phyloP scores from a whole-genome alignment of 2,888 invertebrate genomes.

The Drosophila pullipes region DNA sequence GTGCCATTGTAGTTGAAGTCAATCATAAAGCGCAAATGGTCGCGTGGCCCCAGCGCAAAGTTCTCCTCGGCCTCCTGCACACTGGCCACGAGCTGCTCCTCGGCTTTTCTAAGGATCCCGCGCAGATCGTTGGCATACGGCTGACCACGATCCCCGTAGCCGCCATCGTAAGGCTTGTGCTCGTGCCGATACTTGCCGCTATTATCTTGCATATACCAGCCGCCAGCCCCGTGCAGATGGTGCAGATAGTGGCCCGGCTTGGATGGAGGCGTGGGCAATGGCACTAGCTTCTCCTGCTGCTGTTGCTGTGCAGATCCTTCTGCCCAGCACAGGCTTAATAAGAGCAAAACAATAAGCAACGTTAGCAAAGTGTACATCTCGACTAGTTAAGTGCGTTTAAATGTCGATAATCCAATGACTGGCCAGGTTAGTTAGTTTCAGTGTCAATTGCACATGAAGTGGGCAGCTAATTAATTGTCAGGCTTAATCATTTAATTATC shows the following conservation, averaged over 20 bases:
- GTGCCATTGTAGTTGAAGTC: conserved; percentile 81
- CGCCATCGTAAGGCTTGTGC: conserved; percentile 86
- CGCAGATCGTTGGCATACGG: conserved; percentile 80
- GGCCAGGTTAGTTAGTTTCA: conserved; percentile 66
- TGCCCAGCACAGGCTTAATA: conserved; percentile 9
- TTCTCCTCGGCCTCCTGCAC: conserved; percentile 43
- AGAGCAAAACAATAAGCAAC: conserved; percentile 29
- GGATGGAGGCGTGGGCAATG: conserved; percentile 21
- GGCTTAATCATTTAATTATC: conserved; percentile 52
- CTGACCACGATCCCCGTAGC: conserved; percentile 86
- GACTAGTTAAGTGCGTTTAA: conserved; percentile 60
- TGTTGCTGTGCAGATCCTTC: conserved; percentile 14
- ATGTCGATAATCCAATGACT: conserved; percentile 32
- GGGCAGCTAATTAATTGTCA: conserved; percentile 48
- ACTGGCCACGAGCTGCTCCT: conserved; percentile 57
- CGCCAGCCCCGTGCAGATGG: conserved; percentile 83
- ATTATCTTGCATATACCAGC: conserved; percentile 87
- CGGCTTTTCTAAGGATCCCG: conserved; percentile 55
- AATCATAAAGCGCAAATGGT: conserved; percentile 82
- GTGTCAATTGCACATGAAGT: conserved; percentile 12
- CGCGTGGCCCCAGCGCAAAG: conserved; percentile 68
- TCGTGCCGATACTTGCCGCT: conserved; percentile 87
- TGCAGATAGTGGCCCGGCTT: conserved; percentile 76
- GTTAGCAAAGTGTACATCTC: conserved; percentile 57
- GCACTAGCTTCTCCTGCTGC: background rate